Evolutionary conservation across 2,888 invertebrate species (phyloP), one percentile per base, ranked within the genome.

Genomic region (Drosophila stalkeri): DNA sequence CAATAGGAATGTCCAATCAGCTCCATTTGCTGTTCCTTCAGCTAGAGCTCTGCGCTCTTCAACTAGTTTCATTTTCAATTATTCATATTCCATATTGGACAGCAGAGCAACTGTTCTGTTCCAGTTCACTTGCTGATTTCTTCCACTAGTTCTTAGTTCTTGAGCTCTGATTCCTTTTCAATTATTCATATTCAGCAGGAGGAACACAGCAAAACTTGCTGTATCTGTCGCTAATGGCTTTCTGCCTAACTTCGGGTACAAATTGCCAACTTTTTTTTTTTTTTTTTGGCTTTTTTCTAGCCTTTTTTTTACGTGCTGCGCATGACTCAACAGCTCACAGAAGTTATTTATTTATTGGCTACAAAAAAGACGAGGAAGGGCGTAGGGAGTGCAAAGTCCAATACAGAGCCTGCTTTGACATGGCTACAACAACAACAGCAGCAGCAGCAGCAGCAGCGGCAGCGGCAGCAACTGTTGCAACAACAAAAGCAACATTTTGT

Each of bases 271-370:
- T 51, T 56, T 55, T 61, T 52, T 54, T 20, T 14, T 33, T 51
- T 56, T 55, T 61, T 52, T 54, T 20, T 14, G 23, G 20, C 51
- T n/a, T 41, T 39, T 55, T 55, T 52, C 35, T 39, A 55, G 55
- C 55, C 31, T 39, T 66, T 43, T 43, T 35, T 20, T 33, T 44
- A 4, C 27, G 12, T n/a, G 60, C 47, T 39, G 47, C 27, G 47
- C 60, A 67, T 68, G 69, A 68, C 69, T 69, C 60, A 60, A 35
- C 54, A 56, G 61, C 46, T 64, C 51, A 67, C 72, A 65, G 67
- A 81, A 73, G 74, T 78, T 86, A 82, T 77, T 85, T 85, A 83
- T 85, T 83, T 83, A 88, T 85, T 78, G 68, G 39, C 11, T 33
- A n/a, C n/a, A n/a, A 27, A 37, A 23, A 60, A 52, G 6, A 31